phyloP scores from a whole-genome alignment of 2,888 invertebrate genomes.

The Macaria liturata region DNA sequence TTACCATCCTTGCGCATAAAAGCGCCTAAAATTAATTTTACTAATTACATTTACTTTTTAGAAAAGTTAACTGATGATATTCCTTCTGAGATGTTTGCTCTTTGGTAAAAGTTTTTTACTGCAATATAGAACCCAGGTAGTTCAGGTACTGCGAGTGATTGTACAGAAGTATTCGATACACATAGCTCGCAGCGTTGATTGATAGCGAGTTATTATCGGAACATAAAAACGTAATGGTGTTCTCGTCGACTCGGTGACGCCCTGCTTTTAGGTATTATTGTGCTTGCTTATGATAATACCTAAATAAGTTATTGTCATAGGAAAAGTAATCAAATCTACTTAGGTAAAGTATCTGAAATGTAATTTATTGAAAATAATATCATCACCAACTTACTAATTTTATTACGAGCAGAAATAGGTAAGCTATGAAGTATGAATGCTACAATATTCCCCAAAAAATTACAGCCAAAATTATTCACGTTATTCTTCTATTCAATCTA shows the following conservation, averaged over 20 bases:
- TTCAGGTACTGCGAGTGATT: background rate
- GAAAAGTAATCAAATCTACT: too few species aligned
- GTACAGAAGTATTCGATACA: slow-evolving; percentile 31
- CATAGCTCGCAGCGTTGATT: slow-evolving; percentile 44
- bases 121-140: background rate
- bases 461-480: slow-evolving; percentile 20
- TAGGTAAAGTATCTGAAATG: too few species aligned
- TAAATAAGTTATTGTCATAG: too few species aligned
- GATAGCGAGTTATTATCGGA: slow-evolving; percentile 46
- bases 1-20: too few species aligned
- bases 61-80: too few species aligned
- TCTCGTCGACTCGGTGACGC: slow-evolving; percentile 30
- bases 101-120: too few species aligned
- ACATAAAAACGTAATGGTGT: slow-evolving; percentile 44
- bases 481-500: slow-evolving; percentile 22
- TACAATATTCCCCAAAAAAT: background rate
- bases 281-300: too few species aligned
- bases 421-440: too few species aligned
- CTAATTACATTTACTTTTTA: too few species aligned
- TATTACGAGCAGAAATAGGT: too few species aligned
- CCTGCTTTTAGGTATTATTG: slow-evolving; percentile 35
- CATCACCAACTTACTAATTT: background rate
- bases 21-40: too few species aligned
- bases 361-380: background rate
- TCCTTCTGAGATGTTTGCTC: too few species aligned